phyloP scores from a whole-genome alignment of 2,113 vertebrate genomes.

The Odocoileus hemionus region DNA sequence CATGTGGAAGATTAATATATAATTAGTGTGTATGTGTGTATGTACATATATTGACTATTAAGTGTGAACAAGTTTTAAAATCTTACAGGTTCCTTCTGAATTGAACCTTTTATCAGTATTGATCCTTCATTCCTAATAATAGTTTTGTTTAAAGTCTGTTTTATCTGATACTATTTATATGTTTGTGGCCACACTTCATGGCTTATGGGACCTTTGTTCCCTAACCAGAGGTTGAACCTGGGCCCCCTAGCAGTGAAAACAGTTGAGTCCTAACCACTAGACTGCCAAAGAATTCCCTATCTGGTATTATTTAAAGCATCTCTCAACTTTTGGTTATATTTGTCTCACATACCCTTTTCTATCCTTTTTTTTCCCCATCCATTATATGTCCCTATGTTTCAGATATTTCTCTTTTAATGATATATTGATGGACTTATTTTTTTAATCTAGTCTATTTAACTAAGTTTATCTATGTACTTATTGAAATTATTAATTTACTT shows the following conservation, averaged over 20 bases:
- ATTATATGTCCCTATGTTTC: background rate
- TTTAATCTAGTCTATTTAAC: background rate
- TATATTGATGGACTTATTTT: background rate
- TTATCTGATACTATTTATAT: background rate
- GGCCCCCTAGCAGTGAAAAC: background rate
- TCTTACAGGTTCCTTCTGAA: background rate
- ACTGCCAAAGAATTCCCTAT: background rate
- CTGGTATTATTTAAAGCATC: background rate
- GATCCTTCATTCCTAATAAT: background rate
- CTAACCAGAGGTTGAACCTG: background rate
- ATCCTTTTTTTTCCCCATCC: background rate
- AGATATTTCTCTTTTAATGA: background rate
- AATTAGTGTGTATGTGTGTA: background rate
- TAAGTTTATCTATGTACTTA: background rate
- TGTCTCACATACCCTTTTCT: background rate
- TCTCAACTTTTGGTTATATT: background rate
- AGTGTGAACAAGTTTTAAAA: background rate
- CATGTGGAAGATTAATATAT: background rate
- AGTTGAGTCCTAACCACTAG: background rate
- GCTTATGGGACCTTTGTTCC: background rate
- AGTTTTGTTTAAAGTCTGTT: background rate
- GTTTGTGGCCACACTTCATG: background rate
- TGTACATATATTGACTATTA: background rate
- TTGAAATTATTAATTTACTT: constrained; percentile 19
- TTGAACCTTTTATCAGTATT: background rate